Base-by-base conservation (phyloP, 1,140 invertebrate species). In the Drosophila parabipectinata region DNA sequence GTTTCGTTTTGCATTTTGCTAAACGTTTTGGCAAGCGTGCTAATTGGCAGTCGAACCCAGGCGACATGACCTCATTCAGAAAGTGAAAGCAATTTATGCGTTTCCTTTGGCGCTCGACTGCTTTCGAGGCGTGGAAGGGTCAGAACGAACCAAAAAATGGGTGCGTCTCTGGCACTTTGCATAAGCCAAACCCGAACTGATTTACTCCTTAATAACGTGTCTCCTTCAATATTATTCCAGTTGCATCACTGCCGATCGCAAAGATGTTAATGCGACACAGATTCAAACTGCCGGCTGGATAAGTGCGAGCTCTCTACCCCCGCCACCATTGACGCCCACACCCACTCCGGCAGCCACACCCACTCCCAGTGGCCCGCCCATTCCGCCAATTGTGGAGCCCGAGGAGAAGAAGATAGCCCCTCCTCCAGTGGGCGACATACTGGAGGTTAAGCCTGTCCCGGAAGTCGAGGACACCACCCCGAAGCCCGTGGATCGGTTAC, bases 341-440 rank as follows among this genome's bases (percentile, higher is more conserved):
- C 57, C 61, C 14, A 18, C 41, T 14, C 5, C 41, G 24, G 0
- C 6, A 21, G 28, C 9, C 26, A 53, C 72, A 18, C 45, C 72
- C 58, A 47, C 52, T 5, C 7, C 62, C 1, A 50, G n/a, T 12
- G 24, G 21, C 30, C 58, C 41, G 18, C 58, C 48, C 28, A 45
- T 34, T 15, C 76, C 39, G 53, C 61, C 63, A 6, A 58, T 52
- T 14, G 52, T 41, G 12, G 39, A 14, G 52, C 18, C 48, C 26
- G 61, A 78, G 4, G 34, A 37, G 26, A 28, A 45, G 1, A 72
- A 54, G 37, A 4, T 21, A 5, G 24, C 44, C 9, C 62, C 37
- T 1, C 56, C 74, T 3, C 82, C 79, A 26, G 74, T 91, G 15
- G 90, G 90, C 15, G 90, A 91, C 30, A 90, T 91, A 67, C 74